A percentile compares a stretch with the other conserved stretches of the same genome.
Evolutionary conservation across 2,888 invertebrate genomes (phyloP).

Genomic region (Aphidius colemani): DNA sequence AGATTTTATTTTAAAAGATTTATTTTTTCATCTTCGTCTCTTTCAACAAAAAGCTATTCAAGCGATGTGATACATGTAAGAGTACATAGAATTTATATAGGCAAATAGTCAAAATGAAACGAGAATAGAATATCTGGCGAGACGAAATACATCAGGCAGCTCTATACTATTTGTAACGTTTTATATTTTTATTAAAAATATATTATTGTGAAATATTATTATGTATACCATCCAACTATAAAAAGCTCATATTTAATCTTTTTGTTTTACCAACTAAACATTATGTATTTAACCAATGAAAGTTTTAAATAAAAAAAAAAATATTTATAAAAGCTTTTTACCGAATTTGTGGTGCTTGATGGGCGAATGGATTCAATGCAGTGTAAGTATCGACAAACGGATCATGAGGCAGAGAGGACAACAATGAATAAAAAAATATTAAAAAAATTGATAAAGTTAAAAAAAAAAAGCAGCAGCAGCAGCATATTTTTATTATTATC

Average conservation of each 20-base stretch:
- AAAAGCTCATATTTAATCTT: not conserved
- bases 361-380: too few relatives aligned
- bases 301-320: too few relatives aligned
- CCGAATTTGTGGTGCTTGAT: too few relatives aligned
- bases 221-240: not conserved
- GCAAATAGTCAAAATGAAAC: constrained; percentile 26
- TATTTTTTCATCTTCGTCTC: not conserved
- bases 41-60: constrained; percentile 28
- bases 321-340: too few relatives aligned
- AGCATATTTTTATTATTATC: constrained; percentile 20
- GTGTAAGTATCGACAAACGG: too few relatives aligned
- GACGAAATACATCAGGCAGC: not conserved
- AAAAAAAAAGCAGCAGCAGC: not conserved
- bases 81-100: not conserved
- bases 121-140: constrained; percentile 25
- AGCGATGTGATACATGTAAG: constrained; percentile 28
- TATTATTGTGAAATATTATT: not conserved
- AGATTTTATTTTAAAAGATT: constrained; percentile 15
- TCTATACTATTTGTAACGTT: not conserved
- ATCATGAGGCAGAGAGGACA: constrained; percentile 1
- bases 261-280: too few relatives aligned
- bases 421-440: constrained; percentile 1
- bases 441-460: not conserved
- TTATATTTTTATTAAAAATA: not conserved
- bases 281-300: too few relatives aligned